Conservation (phyloP, 2,888 invertebrate genomes). For the Bellardia bayeri region DNA sequence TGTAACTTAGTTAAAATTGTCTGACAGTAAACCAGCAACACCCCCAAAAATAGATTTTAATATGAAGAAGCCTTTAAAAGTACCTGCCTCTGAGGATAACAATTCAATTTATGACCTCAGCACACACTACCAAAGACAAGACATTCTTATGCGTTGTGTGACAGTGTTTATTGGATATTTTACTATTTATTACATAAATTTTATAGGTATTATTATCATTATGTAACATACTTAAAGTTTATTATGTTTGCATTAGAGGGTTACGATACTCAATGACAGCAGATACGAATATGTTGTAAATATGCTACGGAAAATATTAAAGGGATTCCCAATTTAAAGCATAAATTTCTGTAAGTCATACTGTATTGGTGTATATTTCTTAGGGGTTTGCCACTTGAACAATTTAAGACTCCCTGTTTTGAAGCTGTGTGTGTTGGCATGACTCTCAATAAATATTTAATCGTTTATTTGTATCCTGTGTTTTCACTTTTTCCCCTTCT, state of each 20-base stretch:
- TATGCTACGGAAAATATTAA: not conserved
- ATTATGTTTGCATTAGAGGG: conserved; percentile 38
- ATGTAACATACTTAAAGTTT: conserved; percentile 20
- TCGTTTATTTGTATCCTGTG: not conserved
- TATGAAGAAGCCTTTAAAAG: not conserved
- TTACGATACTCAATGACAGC: conserved; percentile 19
- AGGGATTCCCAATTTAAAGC: not conserved
- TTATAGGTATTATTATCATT: conserved; percentile 10
- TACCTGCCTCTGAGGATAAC: not conserved
- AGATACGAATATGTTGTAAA: not conserved
- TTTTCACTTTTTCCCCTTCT: not conserved
- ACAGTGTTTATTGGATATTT: conserved; percentile 18
- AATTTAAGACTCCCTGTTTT: not conserved
- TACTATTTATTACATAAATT: conserved; percentile 23
- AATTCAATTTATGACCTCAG: conserved; percentile 5
- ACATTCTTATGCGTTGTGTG: not conserved
- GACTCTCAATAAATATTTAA: not conserved
- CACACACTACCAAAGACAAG: not conserved
- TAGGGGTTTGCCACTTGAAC: too few relatives aligned
- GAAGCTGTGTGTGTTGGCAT: not conserved
- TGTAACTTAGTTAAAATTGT: too few relatives aligned
- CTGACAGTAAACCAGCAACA: too few relatives aligned
- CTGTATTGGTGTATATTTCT: not conserved
- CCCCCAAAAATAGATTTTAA: not conserved
- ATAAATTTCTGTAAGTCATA: not conserved